phyloP scores from a whole-genome alignment of 1,140 invertebrate genomes.

The Nasonia longicornis region DNA sequence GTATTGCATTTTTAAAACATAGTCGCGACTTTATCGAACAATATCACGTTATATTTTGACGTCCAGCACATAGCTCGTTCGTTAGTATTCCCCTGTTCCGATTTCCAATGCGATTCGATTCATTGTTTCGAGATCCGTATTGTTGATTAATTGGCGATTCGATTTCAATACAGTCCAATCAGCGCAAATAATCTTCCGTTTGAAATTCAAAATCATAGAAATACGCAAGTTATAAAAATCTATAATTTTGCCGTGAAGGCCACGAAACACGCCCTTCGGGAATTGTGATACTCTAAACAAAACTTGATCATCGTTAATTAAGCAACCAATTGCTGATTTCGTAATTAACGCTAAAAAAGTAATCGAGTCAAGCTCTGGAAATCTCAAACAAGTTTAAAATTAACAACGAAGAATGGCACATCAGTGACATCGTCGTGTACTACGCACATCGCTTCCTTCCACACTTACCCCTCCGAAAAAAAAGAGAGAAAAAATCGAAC shows the following conservation, averaged over 20 bases:
- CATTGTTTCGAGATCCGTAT: not conserved
- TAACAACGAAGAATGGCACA: conserved; percentile 1
- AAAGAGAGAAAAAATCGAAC: conserved; percentile 19
- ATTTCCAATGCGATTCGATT: conserved; percentile 11
- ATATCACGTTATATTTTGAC: conserved; percentile 34
- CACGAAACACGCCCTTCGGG: not conserved
- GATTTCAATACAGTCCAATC: not conserved
- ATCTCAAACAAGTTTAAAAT: not conserved
- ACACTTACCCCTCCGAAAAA: not conserved
- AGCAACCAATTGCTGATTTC: not conserved
- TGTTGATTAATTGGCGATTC: not conserved
- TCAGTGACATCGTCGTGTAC: not conserved
- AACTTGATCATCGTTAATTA: not conserved
- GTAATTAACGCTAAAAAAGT: not conserved
- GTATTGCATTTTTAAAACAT: conserved; percentile 29
- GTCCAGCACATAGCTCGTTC: not conserved
- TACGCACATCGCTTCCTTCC: not conserved
- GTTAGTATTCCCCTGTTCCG: not conserved
- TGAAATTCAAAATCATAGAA: not conserved
- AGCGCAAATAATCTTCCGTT: not conserved
- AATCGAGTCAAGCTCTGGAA: not conserved
- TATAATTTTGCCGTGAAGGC: not conserved
- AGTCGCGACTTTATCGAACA: conserved; percentile 45
- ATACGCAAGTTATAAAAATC: no score
- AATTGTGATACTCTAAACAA: not conserved